These are phyloP conservation scores for Henricia sp. DNA, from an alignment of 53 echinoderm and acorn worm species.

Conservation along the genomic window DNA sequence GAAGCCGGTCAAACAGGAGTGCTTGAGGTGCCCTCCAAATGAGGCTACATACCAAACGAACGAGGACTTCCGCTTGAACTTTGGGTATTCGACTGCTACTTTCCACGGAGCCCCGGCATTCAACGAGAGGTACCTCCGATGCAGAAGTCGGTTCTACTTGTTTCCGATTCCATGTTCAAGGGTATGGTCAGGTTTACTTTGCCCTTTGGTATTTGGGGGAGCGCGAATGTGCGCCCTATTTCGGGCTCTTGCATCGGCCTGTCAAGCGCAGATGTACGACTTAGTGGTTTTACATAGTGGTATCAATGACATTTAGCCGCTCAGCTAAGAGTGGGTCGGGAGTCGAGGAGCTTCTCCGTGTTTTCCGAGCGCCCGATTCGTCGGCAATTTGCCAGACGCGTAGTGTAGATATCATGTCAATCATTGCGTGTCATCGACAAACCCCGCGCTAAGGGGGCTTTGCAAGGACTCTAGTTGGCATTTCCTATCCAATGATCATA, in stretches of 20 bases:
- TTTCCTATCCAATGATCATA: constrained; percentile 19
- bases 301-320: constrained; percentile 11
- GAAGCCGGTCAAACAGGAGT: constrained; percentile 17
- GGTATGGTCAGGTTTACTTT: constrained; percentile 4
- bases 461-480: not conserved
- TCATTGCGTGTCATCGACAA: not conserved
- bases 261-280: not conserved
- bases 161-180: constrained; percentile 19
- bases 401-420: constrained; percentile 5
- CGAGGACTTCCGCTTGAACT: no score
- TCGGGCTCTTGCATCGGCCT: not conserved
- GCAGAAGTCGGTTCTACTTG: not conserved
- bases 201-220: constrained; percentile 1
- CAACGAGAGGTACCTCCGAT: not conserved
- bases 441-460: not conserved
- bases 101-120: not conserved
- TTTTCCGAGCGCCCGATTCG: not conserved
- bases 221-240: constrained; percentile 26
- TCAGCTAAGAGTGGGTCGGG: not conserved
- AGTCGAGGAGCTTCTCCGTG: not conserved
- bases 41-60: constrained; percentile 4
- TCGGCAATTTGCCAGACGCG: constrained; percentile 23
- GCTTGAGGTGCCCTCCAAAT: not conserved
- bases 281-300: constrained; percentile 8
- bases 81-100: constrained; percentile 17